Evolutionary conservation across 2,797 vertebrate species (phyloP).

Genomic region (Coregonus ussuriensis): DNA sequence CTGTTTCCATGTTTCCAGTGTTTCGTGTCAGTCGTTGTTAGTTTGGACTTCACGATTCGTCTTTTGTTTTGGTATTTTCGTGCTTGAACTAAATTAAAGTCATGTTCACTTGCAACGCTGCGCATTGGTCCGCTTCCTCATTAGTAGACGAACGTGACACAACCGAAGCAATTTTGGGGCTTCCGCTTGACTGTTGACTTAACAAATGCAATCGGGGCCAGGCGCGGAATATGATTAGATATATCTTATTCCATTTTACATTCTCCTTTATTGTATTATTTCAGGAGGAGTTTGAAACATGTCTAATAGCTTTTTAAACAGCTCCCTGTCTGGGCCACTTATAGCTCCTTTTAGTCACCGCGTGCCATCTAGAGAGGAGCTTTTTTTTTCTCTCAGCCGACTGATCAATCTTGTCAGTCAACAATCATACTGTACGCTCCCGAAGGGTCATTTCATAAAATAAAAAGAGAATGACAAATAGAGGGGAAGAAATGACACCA

Average conservation of each 20-base stretch:
- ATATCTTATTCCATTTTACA: slow-evolving; percentile 69
- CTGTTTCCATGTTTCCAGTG: too few species aligned
- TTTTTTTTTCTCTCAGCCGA: neutral
- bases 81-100: too few species aligned
- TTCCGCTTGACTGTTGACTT: slow-evolving; percentile 58
- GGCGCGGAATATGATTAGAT: slow-evolving; percentile 61
- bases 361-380: neutral
- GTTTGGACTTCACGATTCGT: too few species aligned
- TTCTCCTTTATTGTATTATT: slow-evolving; percentile 68
- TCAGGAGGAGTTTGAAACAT: slow-evolving; percentile 69
- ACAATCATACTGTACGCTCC: neutral
- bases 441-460: neutral
- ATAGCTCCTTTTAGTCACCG: slow-evolving; percentile 47
- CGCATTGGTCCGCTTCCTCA: too few species aligned
- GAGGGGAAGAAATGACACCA: too few species aligned
- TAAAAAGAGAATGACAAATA: slow-evolving; percentile 10
- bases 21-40: too few species aligned
- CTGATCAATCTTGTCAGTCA: neutral
- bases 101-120: too few species aligned
- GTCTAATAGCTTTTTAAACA: slow-evolving; percentile 74
- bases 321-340: slow-evolving; percentile 63
- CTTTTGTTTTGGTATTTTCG: too few species aligned
- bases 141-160: too few species aligned
- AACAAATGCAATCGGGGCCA: slow-evolving; percentile 43
- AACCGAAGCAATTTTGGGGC: slow-evolving; percentile 51